A percentile compares a stretch with the other conserved stretches of the same genome.
phyloP scores from a whole-genome alignment of 2,113 vertebrate genomes.

The Lepisosteus oculatus region DNA sequence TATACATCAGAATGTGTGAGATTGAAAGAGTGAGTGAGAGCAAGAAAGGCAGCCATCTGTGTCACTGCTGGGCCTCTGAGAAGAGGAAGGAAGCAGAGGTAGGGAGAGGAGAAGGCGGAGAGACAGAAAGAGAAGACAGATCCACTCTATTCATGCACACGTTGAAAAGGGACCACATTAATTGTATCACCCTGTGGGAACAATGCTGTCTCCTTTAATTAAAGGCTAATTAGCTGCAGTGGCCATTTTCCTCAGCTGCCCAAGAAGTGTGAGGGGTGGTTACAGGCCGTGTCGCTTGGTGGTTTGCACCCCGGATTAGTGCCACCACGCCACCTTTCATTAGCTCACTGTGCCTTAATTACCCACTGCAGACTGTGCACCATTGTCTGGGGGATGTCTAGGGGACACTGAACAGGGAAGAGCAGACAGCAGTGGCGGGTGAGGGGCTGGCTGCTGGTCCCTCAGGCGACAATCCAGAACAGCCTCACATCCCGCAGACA shows the following conservation, averaged over 20 bases:
- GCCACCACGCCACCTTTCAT: conserved; percentile 14
- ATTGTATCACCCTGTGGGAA: conserved; percentile 16
- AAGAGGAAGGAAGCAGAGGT: background rate
- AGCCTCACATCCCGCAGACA: background rate
- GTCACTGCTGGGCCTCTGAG: background rate
- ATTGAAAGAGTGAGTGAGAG: background rate
- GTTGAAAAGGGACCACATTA: background rate
- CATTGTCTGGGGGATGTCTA: conserved; percentile 4
- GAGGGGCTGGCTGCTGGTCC: background rate
- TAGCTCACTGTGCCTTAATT: conserved; percentile 13
- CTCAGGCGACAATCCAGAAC: background rate
- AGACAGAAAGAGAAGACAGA: background rate
- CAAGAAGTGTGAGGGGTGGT: conserved; percentile 10
- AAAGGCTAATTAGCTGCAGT: conserved; percentile 31
- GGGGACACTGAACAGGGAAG: background rate
- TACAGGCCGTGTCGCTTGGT: conserved; percentile 14
- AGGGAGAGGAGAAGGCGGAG: conserved; percentile 2
- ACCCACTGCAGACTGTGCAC: conserved; percentile 9
- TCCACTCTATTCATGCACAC: background rate
- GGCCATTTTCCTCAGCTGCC: conserved; percentile 13
- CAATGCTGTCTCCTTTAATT: conserved; percentile 20
- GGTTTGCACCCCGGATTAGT: conserved; percentile 9
- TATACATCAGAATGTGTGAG: too few species aligned
- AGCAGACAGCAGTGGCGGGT: background rate
- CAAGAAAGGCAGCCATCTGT: background rate